These are phyloP conservation scores for Elephas maximus DNA, from an alignment of 2,113 vertebrate genomes.

Conservation along the genomic window DNA sequence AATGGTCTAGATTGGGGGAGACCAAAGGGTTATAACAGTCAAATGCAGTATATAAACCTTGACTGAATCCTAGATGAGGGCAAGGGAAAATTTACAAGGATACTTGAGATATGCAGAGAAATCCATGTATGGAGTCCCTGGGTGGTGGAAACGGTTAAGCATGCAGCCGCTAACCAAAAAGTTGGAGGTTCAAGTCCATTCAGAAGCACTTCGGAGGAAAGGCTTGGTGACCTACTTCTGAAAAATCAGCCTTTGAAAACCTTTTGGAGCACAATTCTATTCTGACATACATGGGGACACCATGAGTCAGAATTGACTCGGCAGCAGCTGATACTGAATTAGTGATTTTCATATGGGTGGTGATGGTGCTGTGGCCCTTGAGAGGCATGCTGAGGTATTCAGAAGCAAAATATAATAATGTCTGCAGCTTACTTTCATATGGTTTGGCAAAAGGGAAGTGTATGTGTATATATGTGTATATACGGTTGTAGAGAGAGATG, in stretches of 20 bases:
- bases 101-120: slow-evolving; percentile 22
- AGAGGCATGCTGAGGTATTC: not conserved
- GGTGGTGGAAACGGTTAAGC: not conserved
- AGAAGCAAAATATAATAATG: not conserved
- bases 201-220: not conserved
- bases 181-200: not conserved
- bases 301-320: not conserved
- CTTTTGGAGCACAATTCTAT: not conserved
- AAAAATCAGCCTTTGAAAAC: not conserved
- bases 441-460: not conserved
- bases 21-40: not conserved
- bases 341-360: not conserved
- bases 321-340: not conserved
- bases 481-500: not conserved
- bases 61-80: not conserved
- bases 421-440: not conserved
- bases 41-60: not conserved
- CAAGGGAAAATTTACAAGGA: not conserved
- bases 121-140: not conserved
- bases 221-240: not conserved
- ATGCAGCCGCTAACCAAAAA: not conserved
- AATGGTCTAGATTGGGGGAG: not conserved
- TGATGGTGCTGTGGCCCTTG: not conserved
- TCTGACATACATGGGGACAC: not conserved
- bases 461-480: too few species aligned